Base-by-base conservation (phyloP, 2,888 invertebrate species). In the Synergus laeviventris region DNA sequence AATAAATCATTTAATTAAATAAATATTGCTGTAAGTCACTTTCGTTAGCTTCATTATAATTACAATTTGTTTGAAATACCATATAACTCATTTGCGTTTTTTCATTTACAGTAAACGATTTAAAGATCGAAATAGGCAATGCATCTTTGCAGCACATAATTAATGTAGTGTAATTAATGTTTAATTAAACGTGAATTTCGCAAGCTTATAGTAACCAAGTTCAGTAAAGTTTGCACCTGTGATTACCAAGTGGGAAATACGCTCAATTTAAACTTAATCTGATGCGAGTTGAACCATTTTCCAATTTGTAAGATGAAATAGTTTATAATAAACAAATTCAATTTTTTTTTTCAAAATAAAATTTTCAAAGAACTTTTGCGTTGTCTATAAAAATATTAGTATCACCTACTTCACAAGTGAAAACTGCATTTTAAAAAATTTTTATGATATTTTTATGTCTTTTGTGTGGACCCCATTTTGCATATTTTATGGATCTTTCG, bases 161-260 rank as follows among this genome's bases (percentile, higher is more conserved):
- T 64, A 64, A 64, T 64, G 42, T 38, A 14, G 12, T 12, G 42
- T 64, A 39, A 64, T 64, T 42, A 64, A 42, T 42, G 42, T 24
- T 64, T 42, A 64, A 64, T 64, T 64, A 64, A 64, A 64, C 64
- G 64, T 21, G 24, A 64, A 14, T 42, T 42, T 5, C 42, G 21
- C 38, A 14, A 18, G 64, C 64, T 64, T 64, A 64, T 64, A 64
- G 64, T 18, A 64, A 64, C 39, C 64, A 42, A 64, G 64, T 64
- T 38, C n/a, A 42, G 64, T 64, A 42, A 64, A 39, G 39, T 64
- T 64, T 64, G 42, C 39, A 64, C 64, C 18, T 64, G 39, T 24
- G 42, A 64, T 64, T 21, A 14, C 64, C 38, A 16, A 39, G 42
- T 42, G n/a, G 42, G 7, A 64, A 42, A 64, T 64, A 42, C 42